Conservation (phyloP, 1,140 invertebrate species). For the Pseudachorutes palmiensis region DNA sequence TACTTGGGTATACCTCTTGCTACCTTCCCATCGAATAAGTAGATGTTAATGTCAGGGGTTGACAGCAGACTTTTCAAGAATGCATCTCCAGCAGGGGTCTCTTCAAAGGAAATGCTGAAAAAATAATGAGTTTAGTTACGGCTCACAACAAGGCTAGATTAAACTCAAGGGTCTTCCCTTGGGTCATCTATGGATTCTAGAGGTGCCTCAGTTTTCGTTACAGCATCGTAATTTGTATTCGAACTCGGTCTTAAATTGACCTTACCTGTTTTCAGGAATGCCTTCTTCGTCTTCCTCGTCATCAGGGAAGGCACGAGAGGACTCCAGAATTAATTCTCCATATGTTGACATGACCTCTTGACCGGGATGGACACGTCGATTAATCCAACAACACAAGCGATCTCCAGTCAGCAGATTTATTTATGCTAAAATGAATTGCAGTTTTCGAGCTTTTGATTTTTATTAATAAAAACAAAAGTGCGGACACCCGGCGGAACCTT, state of each 20-base stretch:
- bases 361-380: too few species aligned
- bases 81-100: neutral
- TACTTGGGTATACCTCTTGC: neutral
- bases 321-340: neutral
- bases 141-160: neutral
- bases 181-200: too few species aligned
- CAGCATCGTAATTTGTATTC: too few species aligned
- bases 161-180: neutral
- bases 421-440: too few species aligned
- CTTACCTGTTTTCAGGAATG: too few species aligned
- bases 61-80: neutral
- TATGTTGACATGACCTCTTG: constrained; percentile 1
- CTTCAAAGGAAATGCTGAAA: neutral
- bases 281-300: neutral
- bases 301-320: constrained; percentile 11
- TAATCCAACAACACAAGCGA: too few species aligned
- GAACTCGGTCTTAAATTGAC: too few species aligned
- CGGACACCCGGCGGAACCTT: too few species aligned
- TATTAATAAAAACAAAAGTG: too few species aligned
- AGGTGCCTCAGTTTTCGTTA: too few species aligned
- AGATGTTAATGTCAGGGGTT: neutral
- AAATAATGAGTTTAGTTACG: neutral
- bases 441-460: too few species aligned
- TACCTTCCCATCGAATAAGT: neutral
- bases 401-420: too few species aligned